Evolutionary conservation across 2,888 invertebrate genomes (phyloP), one percentile per base, ranked within the genome.

Genomic region (Eueremaeus valkanovi): DNA sequence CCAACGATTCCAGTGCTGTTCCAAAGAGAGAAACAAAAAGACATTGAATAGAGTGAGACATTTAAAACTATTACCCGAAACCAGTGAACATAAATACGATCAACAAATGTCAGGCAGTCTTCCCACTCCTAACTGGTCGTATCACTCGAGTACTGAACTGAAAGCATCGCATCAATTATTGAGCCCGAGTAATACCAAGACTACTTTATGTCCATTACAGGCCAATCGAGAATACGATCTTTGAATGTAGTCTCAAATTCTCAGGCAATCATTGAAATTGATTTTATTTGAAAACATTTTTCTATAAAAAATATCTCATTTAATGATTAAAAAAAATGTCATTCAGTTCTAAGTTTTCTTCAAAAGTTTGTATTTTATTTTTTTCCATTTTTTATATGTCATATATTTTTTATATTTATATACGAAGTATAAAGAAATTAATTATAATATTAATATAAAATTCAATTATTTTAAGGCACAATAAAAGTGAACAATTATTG

Each of bases 41-140:
- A n/a, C n/a, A n/a, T n/a, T n/a, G n/a, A n/a, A n/a, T n/a, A n/a
- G n/a, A n/a, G n/a, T n/a, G n/a, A n/a, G n/a, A n/a, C n/a, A n/a
- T 24, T 55, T 55, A 31, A 29, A 61, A 61, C 21, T 36, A 21
- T 66, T 66, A 21, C 40, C 66, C 13, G 11, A 9, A 33, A 36
- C n/a, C n/a, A 18, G 13, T 31, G 24, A 36, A 5, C 24, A 66
- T 6, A 31, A 36, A 21, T 66, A 5, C 3, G 36, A 66, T 6
- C 66, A n/a, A 21, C 40, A 36, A 36, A 36, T 21, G 66, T 66
- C 66, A 31, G 3, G 66, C 31, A 66, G 66, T 66, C 36, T 66
- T 31, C 9, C 66, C 1, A 36, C 66, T 16, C 66, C 36, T 21
- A 66, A 66, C 40, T 66, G 66, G 66, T 66, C 66, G 1, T 66